Percentiles rank a stretch among this genome's conserved stretches.
These are phyloP conservation scores for Oophaga sylvatica DNA, from an alignment of 2,797 vertebrate genomes.

Conservation along the genomic window DNA sequence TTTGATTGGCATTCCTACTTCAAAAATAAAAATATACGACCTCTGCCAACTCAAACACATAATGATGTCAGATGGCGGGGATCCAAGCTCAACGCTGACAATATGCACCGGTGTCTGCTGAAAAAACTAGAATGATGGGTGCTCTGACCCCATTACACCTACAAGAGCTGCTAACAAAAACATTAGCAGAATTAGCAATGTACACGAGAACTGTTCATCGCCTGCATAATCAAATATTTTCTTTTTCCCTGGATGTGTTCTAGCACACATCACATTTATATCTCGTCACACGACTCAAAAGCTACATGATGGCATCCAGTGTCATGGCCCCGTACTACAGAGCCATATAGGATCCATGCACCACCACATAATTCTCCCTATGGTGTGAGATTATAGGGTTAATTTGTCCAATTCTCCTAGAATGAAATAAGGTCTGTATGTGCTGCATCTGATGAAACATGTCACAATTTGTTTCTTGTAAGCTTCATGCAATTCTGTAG, in stretches of 20 bases:
- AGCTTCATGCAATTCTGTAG: too few species aligned
- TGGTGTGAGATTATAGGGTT: not conserved
- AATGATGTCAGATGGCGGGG: slow-evolving; percentile 34
- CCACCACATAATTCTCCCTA: not conserved
- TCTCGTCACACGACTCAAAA: not conserved
- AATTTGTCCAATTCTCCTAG: not conserved
- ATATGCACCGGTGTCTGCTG: slow-evolving; percentile 48
- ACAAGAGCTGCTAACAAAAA: slow-evolving; percentile 18
- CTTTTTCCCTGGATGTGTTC: not conserved
- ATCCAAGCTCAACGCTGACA: slow-evolving; percentile 23
- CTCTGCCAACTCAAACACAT: slow-evolving; percentile 52
- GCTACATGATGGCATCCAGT: not conserved
- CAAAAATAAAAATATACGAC: slow-evolving; percentile 38
- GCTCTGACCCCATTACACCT: slow-evolving; percentile 17
- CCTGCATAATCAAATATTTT: not conserved
- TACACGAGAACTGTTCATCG: not conserved
- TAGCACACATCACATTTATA: not conserved
- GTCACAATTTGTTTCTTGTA: not conserved
- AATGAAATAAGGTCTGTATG: not conserved
- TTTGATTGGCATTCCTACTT: slow-evolving; percentile 41
- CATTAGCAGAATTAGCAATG: not conserved
- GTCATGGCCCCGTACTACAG: not conserved
- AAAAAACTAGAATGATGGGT: slow-evolving; percentile 23
- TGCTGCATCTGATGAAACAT: not conserved
- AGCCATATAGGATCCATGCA: not conserved